Conservation (phyloP, 2,888 invertebrate species). For the Drosophila nr. medialis region DNA sequence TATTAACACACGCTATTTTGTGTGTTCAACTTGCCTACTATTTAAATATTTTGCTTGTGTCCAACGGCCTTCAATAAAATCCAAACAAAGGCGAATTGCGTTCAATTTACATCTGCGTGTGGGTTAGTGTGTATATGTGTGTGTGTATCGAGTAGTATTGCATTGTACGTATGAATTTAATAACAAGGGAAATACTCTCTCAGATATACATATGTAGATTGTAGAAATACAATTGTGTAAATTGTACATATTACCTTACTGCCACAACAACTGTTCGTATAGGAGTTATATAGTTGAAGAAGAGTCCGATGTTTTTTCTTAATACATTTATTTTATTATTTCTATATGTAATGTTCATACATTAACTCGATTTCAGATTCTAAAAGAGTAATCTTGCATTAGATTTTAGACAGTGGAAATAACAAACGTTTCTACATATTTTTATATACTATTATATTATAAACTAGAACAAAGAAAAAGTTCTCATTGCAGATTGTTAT, state of each 20-base stretch:
- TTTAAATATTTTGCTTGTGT: constrained; percentile 6
- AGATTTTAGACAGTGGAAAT: no score
- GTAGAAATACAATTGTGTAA: not conserved
- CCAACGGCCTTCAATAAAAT: constrained; percentile 39
- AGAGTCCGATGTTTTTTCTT: not conserved
- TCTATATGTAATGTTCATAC: no score
- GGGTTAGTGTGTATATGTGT: not conserved
- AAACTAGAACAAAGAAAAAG: no score
- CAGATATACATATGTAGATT: not conserved
- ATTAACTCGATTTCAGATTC: no score
- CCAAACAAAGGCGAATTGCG: constrained; percentile 49
- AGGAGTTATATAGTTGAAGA: not conserved
- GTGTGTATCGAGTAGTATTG: not conserved
- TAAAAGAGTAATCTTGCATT: no score
- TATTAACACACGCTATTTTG: not conserved
- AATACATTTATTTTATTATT: not conserved
- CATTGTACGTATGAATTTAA: not conserved
- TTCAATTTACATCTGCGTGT: constrained; percentile 16
- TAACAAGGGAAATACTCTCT: not conserved
- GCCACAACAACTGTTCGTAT: not conserved
- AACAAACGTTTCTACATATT: no score
- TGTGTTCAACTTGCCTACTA: not conserved
- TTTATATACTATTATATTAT: no score
- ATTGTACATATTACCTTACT: not conserved
- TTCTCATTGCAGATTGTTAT: not conserved